Evolutionary conservation across 2,113 vertebrate genomes (phyloP), one percentile per base, ranked within the genome.

Genomic region (Paracanthobrama guichenoti): DNA sequence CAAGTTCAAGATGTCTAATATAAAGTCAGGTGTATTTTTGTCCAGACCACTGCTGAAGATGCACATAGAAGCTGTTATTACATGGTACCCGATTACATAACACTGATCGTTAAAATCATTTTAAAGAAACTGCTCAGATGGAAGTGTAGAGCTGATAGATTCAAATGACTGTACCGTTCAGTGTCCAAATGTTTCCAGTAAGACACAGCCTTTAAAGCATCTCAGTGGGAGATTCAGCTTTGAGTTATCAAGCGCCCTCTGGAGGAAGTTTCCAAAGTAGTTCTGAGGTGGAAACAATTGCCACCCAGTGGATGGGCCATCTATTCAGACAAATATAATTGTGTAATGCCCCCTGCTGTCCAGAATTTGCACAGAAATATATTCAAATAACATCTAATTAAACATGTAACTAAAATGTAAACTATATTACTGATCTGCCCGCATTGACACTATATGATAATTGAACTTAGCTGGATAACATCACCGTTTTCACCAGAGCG

Each of bases 291-390:
- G 62, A 18, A 35, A 9, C 28, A 66, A 31, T 31, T 64, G 26
- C 62, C 13, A 18, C 2, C 62, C 6, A 42, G 35, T 78, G 55
- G 39, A 39, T 28, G n/a, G 26, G 1, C 4, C 1, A n/a, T 11
- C 28, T 72, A 13, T 2, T 62, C 1, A 22, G 22, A 0, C 59
- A 22, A 62, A 14, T 31, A 11, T 22, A 42, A 11, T 73, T 39
- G 5, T 89, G 28, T 92, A 86, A 57, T 48, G 85, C 92, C 94
- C 89, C 84, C 93, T 93, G 84, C 89, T 92, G 93, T n/a, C 82
- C n/a, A 72, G 11, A 14, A 35, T 69, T 42, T 42, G 35, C 6
- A 16, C 62, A 66, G 6, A 66, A 18, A 18, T 31, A 64, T 16
- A 31, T 13, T 18, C 46, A 12, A 48, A 12, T 55, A 20, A 18